Evolutionary conservation across 2,888 invertebrate genomes (phyloP).

Genomic region (Lithophane ornitopus): DNA sequence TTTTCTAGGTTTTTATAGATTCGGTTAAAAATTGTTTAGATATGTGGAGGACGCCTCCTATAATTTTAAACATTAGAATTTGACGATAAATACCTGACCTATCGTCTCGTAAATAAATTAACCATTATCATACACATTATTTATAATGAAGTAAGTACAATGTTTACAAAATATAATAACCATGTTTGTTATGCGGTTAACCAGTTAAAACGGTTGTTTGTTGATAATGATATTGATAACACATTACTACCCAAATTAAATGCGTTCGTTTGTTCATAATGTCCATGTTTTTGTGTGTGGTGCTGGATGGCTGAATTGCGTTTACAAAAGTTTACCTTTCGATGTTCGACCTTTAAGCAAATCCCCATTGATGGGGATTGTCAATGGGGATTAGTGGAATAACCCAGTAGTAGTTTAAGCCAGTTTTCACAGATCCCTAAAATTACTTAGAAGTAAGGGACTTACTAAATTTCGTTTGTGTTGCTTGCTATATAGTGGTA

Average conservation of each 20-base stretch:
- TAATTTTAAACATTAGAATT: background rate
- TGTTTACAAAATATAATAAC: background rate
- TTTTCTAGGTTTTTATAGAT: background rate
- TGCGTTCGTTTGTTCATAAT: background rate
- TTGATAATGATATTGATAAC: background rate
- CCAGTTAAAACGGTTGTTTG: constrained; percentile 15
- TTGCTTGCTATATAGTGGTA: background rate
- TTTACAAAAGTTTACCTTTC: constrained; percentile 1
- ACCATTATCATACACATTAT: background rate
- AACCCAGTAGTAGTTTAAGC: too few species aligned
- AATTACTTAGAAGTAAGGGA: background rate
- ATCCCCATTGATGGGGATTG: too few species aligned
- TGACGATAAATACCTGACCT: background rate
- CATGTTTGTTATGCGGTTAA: constrained; percentile 6
- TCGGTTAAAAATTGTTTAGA: constrained; percentile 3
- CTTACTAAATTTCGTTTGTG: background rate
- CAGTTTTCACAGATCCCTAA: constrained; percentile 3
- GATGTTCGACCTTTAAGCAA: too few species aligned
- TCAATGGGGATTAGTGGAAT: too few species aligned
- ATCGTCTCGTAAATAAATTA: background rate
- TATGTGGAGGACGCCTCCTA: too few species aligned
- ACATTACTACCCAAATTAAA: background rate
- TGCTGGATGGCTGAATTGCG: background rate
- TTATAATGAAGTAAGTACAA: background rate
- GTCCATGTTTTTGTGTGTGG: background rate